Percentiles rank a stretch among this genome's conserved stretches.
These are phyloP conservation scores for Agonum fuliginosum DNA, from an alignment of 2,888 invertebrate species.

Conservation along the genomic window DNA sequence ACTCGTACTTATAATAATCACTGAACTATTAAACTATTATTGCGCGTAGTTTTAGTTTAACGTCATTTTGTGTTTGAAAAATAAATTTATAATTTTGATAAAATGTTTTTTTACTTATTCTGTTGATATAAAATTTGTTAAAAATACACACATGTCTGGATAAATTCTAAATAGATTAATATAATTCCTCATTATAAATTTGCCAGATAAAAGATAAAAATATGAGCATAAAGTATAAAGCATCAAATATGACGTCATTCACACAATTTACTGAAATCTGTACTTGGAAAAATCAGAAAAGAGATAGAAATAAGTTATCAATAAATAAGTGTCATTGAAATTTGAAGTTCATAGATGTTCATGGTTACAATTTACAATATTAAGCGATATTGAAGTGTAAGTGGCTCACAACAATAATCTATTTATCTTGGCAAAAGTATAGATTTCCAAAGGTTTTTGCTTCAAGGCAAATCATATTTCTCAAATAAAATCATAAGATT, in stretches of 20 bases:
- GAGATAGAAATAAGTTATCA: slow-evolving; percentile 23
- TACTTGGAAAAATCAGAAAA: not conserved
- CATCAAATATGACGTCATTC: not conserved
- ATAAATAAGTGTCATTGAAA: slow-evolving; percentile 36
- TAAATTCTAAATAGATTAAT: not conserved
- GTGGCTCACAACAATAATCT: slow-evolving; percentile 18
- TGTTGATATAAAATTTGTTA: too few species aligned
- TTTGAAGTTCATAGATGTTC: not conserved
- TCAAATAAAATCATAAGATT: too few species aligned
- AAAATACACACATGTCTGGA: not conserved
- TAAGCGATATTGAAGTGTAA: not conserved
- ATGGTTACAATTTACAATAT: too few species aligned
- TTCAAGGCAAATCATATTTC: slow-evolving; percentile 21
- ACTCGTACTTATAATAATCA: too few species aligned
- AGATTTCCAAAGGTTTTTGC: not conserved
- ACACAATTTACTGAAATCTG: not conserved
- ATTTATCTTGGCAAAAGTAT: not conserved
- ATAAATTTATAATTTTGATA: too few species aligned
- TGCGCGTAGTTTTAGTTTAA: too few species aligned
- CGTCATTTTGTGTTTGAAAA: too few species aligned
- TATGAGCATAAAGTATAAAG: not conserved
- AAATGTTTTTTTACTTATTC: too few species aligned
- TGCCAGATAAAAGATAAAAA: not conserved
- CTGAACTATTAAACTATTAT: too few species aligned
- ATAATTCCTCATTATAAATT: not conserved